Conservation (phyloP, 2,113 vertebrate species). For the Heterocephalus glaber region DNA sequence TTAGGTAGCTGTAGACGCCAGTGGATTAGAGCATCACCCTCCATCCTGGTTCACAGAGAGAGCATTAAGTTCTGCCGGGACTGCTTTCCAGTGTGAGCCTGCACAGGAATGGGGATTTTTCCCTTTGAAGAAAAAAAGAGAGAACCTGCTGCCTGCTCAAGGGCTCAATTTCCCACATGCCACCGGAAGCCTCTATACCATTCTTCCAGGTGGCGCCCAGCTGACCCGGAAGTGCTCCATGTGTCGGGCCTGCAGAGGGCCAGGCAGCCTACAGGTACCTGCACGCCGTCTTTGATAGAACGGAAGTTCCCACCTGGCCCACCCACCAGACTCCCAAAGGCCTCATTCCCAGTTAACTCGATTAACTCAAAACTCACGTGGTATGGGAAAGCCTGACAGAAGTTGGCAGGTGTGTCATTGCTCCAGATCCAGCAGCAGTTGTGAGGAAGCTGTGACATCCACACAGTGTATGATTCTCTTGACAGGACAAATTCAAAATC, state of each 20-base stretch:
- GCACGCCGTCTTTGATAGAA: not conserved
- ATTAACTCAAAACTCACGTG: not conserved
- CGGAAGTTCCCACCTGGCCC: not conserved
- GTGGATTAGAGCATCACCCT: too few relatives aligned
- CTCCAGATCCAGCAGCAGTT: not conserved
- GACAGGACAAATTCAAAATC: not conserved
- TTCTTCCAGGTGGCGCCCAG: too few relatives aligned
- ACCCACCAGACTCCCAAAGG: not conserved
- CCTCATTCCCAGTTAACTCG: not conserved
- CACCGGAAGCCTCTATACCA: not conserved
- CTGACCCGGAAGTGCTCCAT: fast-evolving
- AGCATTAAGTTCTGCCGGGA: not conserved
- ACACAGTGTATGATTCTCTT: fast-evolving
- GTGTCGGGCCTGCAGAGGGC: fast-evolving
- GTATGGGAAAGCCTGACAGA: not conserved
- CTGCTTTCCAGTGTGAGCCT: fast-evolving
- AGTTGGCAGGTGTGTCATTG: not conserved
- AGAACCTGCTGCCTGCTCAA: fast-evolving
- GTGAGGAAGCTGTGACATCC: fast-evolving
- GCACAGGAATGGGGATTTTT: not conserved
- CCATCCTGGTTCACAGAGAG: not conserved
- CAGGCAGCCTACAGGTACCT: fast-evolving
- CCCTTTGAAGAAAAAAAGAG: not conserved
- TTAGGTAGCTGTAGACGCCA: not conserved
- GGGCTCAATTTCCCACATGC: fast-evolving